phyloP scores from a whole-genome alignment of 2,888 invertebrate species.

The Hypomecis atomaria region DNA sequence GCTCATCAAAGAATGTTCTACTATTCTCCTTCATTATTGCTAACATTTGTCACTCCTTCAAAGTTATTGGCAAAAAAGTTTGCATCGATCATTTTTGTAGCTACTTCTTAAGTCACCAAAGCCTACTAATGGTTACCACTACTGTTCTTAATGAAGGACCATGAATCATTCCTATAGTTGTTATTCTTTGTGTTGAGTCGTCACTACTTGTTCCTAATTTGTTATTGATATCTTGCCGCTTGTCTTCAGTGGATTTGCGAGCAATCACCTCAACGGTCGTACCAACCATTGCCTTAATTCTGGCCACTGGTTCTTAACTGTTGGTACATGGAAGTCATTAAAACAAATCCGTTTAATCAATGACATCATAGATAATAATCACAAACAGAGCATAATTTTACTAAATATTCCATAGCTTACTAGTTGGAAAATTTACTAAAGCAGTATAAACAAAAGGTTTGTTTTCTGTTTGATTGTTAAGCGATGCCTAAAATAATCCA shows the following conservation, averaged over 20 bases:
- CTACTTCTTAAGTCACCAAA: constrained; percentile 23
- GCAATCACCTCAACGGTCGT: constrained; percentile 25
- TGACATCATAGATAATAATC: too few relatives aligned
- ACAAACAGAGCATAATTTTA: too few relatives aligned
- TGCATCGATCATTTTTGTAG: constrained; percentile 22
- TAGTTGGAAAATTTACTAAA: too few relatives aligned
- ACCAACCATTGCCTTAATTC: constrained; percentile 19
- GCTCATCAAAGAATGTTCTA: constrained; percentile 29
- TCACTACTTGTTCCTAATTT: constrained; percentile 31
- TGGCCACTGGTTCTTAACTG: background rate
- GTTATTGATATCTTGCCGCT: constrained; percentile 29
- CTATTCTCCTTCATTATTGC: constrained; percentile 30
- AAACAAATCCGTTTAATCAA: background rate
- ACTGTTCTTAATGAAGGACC: constrained; percentile 26
- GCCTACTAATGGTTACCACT: constrained; percentile 18
- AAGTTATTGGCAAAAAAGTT: constrained; percentile 20
- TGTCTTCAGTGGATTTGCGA: constrained; percentile 28
- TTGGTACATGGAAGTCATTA: background rate
- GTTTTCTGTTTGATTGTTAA: too few relatives aligned
- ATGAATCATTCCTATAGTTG: constrained; percentile 31
- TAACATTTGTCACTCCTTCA: constrained; percentile 26
- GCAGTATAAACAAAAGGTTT: too few relatives aligned
- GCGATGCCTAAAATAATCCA: too few relatives aligned
- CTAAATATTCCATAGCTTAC: too few relatives aligned
- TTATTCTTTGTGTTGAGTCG: constrained; percentile 15